These are phyloP conservation scores for Calliopum simillimum DNA, from an alignment of 2,888 invertebrate species.

Conservation along the genomic window DNA sequence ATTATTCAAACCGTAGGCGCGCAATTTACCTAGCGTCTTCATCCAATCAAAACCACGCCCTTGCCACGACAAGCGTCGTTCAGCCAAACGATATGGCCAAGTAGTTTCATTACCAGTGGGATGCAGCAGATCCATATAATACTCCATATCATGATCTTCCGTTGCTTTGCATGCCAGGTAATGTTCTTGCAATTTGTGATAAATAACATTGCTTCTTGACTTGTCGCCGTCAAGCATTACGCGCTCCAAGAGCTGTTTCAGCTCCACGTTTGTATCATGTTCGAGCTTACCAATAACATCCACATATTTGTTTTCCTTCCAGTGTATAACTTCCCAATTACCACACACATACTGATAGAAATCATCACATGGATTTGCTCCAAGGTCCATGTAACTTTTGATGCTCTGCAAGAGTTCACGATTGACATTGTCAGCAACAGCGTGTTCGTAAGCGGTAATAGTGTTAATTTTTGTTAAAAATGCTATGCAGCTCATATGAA, in stretches of 20 bases:
- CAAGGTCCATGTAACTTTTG: constrained; percentile 41
- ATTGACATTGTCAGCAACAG: constrained; percentile 11
- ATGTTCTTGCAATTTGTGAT: constrained; percentile 39
- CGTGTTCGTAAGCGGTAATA: no score
- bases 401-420: constrained; percentile 37
- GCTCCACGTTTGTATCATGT: constrained; percentile 36
- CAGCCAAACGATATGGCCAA: constrained; percentile 39
- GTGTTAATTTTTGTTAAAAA: no score
- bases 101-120: constrained; percentile 35
- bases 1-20: constrained; percentile 43
- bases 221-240: constrained; percentile 15
- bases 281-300: constrained; percentile 44
- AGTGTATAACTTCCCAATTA: constrained; percentile 46
- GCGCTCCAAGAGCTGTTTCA: constrained; percentile 36
- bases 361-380: constrained; percentile 45
- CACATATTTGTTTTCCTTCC: constrained; percentile 35
- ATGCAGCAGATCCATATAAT: constrained; percentile 43
- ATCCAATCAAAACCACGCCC: constrained; percentile 41
- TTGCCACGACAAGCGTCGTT: neutral
- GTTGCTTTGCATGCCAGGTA: constrained; percentile 44
- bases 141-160: constrained; percentile 39
- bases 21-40: constrained; percentile 43
- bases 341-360: constrained; percentile 51
- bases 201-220: constrained; percentile 39
- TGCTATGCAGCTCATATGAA: no score